Conservation (phyloP, 2,113 vertebrate species). For the Origma solitaria region DNA sequence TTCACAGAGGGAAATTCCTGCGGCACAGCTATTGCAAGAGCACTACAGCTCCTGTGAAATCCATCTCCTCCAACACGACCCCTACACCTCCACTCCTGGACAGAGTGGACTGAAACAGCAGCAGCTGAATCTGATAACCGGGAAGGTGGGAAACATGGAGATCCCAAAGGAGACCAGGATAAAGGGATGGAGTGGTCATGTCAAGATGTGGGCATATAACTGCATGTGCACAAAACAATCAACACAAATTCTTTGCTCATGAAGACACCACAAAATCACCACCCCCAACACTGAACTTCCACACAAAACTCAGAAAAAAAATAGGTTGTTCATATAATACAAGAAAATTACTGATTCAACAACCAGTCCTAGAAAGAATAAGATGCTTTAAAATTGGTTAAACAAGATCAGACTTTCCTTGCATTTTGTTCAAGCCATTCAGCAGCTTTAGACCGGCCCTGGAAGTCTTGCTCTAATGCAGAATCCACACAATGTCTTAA, state of each 20-base stretch:
- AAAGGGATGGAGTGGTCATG: neutral
- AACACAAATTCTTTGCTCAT: neutral
- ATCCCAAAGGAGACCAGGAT: neutral
- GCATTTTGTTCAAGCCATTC: neutral
- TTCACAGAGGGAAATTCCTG: neutral
- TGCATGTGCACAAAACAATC: neutral
- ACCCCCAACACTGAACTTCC: neutral
- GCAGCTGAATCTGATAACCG: neutral
- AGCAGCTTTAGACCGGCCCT: neutral
- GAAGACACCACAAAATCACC: neutral
- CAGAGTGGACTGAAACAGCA: neutral
- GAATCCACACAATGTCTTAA: neutral
- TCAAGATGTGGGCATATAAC: neutral
- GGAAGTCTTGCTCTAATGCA: neutral
- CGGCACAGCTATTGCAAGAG: neutral
- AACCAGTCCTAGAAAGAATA: neutral
- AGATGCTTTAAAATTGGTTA: neutral
- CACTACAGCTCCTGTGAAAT: neutral
- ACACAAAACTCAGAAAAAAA: neutral
- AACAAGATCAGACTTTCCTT: neutral
- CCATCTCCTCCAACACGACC: neutral
- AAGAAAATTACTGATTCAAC: neutral
- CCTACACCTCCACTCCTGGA: neutral
- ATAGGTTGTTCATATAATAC: neutral
- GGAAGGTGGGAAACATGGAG: rapidly evolving